These are phyloP conservation scores for Sialis fuliginosa DNA, from an alignment of 2,888 invertebrate genomes.

Conservation along the genomic window DNA sequence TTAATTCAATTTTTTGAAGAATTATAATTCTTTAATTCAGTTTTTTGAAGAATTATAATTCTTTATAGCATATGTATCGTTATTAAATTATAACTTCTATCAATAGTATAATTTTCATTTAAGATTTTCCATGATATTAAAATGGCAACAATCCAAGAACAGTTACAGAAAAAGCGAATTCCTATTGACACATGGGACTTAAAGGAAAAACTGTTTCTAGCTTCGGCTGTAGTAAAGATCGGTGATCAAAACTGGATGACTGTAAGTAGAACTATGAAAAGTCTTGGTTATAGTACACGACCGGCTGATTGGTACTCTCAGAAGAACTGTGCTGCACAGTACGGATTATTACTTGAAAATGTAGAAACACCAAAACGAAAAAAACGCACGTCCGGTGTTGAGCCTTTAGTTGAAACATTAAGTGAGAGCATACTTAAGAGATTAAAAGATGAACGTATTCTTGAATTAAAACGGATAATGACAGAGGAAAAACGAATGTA, in stretches of 20 bases:
- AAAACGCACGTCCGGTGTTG: constrained; percentile 41
- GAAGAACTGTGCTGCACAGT: constrained; percentile 80
- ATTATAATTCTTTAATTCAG: no score
- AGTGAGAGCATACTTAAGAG: constrained; percentile 62
- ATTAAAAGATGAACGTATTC: constrained; percentile 58
- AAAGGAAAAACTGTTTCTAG: constrained; percentile 68
- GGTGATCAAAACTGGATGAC: constrained; percentile 90
- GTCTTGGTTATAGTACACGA: constrained; percentile 56
- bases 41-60: no score
- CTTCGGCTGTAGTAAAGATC: constrained; percentile 66
- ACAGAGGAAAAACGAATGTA: constrained; percentile 57
- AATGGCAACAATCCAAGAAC: constrained; percentile 25
- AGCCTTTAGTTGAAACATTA: constrained; percentile 40
- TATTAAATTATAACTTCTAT: no score
- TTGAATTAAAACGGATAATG: constrained; percentile 55
- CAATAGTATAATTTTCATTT: not conserved
- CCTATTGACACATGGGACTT: constrained; percentile 74
- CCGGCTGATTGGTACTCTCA: constrained; percentile 81
- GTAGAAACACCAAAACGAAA: constrained; percentile 74
- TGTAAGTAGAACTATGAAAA: constrained; percentile 62
- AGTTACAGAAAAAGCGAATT: constrained; percentile 38
- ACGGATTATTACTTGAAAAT: constrained; percentile 61
- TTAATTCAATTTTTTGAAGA: no score
- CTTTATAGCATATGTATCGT: no score
- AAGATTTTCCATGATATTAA: constrained; percentile 3